Evolutionary conservation across 1,140 invertebrate species (phyloP).

Genomic region (Drosophila watanabei): DNA sequence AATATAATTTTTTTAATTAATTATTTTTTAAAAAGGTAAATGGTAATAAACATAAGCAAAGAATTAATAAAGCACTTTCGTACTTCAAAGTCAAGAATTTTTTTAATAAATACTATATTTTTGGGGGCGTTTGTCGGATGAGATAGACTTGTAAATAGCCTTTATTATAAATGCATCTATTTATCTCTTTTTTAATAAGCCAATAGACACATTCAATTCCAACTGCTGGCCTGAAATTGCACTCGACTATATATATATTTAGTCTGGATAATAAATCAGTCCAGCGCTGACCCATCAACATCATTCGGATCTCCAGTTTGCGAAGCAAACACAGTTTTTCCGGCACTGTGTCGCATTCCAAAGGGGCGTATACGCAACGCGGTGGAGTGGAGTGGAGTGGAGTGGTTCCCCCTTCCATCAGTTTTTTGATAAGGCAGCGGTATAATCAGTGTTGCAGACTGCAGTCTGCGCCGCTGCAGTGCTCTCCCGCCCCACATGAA

Average conservation of each 20-base stretch:
- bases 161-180: neutral
- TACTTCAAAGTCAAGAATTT: neutral
- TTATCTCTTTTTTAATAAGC: neutral
- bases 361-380: constrained; percentile 41
- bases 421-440: constrained; percentile 14
- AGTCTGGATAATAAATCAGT: constrained; percentile 32
- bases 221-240: too few species aligned
- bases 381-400: neutral
- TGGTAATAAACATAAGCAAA: neutral
- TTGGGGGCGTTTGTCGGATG: neutral
- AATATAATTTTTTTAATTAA: too few species aligned
- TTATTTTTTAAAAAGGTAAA: too few species aligned
- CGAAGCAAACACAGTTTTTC: constrained; percentile 39
- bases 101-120: neutral
- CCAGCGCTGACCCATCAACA: constrained; percentile 21
- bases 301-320: neutral
- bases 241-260: neutral
- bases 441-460: constrained; percentile 19
- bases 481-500: constrained; percentile 9
- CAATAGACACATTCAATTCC: constrained; percentile 16
- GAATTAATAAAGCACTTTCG: too few species aligned
- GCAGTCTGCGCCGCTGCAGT: constrained; percentile 22
- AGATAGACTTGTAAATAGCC: neutral
- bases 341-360: constrained; percentile 31
- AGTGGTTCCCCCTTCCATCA: neutral